Conservation (phyloP, 2,888 invertebrate species). For the Dinocampus coccinellae region DNA sequence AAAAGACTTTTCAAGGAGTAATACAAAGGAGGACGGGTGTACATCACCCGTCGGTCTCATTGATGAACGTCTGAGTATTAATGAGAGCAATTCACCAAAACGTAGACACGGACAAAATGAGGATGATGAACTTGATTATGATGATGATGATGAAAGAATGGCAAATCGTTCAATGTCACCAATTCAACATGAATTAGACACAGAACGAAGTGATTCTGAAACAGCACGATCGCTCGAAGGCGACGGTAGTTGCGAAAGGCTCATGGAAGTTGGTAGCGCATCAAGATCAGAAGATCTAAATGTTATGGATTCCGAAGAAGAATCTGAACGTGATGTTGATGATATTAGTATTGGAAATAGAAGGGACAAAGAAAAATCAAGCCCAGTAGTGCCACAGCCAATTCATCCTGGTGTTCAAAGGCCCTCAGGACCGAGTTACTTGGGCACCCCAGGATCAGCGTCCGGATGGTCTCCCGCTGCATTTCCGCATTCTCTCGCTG, state of each 20-base stretch:
- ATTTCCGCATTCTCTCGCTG: constrained; percentile 71
- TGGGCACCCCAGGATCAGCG: constrained; percentile 71
- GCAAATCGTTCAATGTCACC: constrained; percentile 61
- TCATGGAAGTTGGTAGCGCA: constrained; percentile 63
- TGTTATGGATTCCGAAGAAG: constrained; percentile 66
- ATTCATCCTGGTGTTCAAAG: constrained; percentile 75
- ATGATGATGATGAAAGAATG: constrained; percentile 53
- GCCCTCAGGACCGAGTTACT: constrained; percentile 72
- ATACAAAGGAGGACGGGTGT: constrained; percentile 57
- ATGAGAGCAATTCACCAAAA: constrained; percentile 41
- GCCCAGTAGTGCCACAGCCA: constrained; percentile 79
- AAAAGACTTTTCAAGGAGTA: constrained; percentile 62
- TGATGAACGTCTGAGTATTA: constrained; percentile 38
- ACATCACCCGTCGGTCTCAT: constrained; percentile 59
- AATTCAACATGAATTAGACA: constrained; percentile 57
- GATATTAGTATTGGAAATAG: constrained; percentile 28
- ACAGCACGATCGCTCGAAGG: constrained; percentile 65
- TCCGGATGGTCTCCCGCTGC: constrained; percentile 67
- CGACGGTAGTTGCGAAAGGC: constrained; percentile 60
- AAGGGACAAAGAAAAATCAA: constrained; percentile 64
- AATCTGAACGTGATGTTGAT: constrained; percentile 60
- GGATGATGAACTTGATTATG: constrained; percentile 40
- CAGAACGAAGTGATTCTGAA: constrained; percentile 64
- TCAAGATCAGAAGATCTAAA: constrained; percentile 66
- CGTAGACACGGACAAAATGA: constrained; percentile 36